Conservation (phyloP, 2,888 invertebrate genomes). For the Mechanitis messenoides region DNA sequence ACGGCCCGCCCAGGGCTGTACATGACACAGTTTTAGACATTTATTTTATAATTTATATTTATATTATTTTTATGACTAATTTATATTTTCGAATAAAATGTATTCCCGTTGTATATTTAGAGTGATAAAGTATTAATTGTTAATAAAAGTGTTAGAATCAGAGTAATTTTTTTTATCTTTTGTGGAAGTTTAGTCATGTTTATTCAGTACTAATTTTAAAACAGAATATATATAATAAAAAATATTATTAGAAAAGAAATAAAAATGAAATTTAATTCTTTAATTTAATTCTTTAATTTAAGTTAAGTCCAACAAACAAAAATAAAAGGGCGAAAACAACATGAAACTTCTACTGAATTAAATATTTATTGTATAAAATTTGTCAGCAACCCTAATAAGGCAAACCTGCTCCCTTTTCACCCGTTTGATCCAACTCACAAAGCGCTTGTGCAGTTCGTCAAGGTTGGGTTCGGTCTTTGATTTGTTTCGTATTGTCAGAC, state of each 20-base stretch:
- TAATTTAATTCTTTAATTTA: too few relatives aligned
- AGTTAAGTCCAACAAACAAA: too few relatives aligned
- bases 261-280: too few relatives aligned
- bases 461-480: conserved; percentile 5
- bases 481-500: conserved; percentile 7
- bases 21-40: conserved; percentile 14
- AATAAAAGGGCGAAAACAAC: too few relatives aligned
- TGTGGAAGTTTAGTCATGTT: too few relatives aligned
- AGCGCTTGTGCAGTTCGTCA: conserved; percentile 7
- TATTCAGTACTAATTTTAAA: too few relatives aligned
- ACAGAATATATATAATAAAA: too few relatives aligned
- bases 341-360: neutral
- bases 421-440: conserved; percentile 6
- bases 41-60: conserved; percentile 9
- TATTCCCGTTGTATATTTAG: neutral
- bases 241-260: too few relatives aligned
- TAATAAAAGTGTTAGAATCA: too few relatives aligned
- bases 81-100: neutral
- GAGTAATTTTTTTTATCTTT: too few relatives aligned
- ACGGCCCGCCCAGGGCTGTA: conserved; percentile 23
- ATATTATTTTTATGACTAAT: neutral
- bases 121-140: too few relatives aligned
- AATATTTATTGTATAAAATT: neutral
- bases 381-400: conserved; percentile 7
- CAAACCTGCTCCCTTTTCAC: conserved; percentile 7